Conservation (phyloP, 2,888 invertebrate genomes). For the Conops quadrifasciatus region DNA sequence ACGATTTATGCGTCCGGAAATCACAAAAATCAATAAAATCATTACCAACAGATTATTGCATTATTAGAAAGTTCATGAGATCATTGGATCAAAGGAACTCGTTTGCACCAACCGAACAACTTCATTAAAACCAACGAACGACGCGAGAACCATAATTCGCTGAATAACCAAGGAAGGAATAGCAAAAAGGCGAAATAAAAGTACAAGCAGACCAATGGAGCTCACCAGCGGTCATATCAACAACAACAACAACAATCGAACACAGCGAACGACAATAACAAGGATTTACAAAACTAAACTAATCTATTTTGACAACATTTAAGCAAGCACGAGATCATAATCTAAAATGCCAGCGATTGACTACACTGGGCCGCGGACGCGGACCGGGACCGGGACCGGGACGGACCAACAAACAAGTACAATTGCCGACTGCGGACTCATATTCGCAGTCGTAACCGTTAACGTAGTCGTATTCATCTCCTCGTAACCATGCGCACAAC, state of each 20-base stretch:
- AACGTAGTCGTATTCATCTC: neutral
- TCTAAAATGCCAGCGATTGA: constrained; percentile 27
- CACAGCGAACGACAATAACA: neutral
- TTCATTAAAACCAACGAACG: constrained; percentile 26
- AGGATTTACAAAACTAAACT: constrained; percentile 7
- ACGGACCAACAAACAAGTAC: constrained; percentile 21
- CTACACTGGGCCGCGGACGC: constrained; percentile 26
- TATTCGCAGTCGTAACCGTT: neutral
- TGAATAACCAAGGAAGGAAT: constrained; percentile 5
- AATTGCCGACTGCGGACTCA: neutral
- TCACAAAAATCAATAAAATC: constrained; percentile 26
- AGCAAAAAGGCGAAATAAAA: no score
- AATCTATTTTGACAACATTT: constrained; percentile 36
- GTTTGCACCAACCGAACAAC: constrained; percentile 29
- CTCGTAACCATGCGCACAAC: neutral
- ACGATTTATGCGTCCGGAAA: constrained; percentile 20
- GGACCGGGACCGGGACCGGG: no score
- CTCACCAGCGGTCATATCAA: neutral
- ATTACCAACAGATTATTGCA: neutral
- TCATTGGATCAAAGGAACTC: constrained; percentile 20
- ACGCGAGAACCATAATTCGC: neutral
- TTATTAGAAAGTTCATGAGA: constrained; percentile 33
- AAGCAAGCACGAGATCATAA: constrained; percentile 34
- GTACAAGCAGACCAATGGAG: constrained; percentile 3
- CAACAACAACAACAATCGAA: constrained; percentile 10